phyloP scores from a whole-genome alignment of 2,113 vertebrate species.

The Xenopus tropicalis region UCB_Xtro_10.0 CM004444.2:143050001-143050500 shows the following conservation, averaged over 20 bases:
- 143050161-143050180: conserved; percentile 30
- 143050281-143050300: neutral
- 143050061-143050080: too few relatives aligned
- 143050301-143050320: conserved; percentile 19
- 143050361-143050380: conserved; percentile 30
- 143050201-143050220: conserved; percentile 12
- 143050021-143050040: too few relatives aligned
- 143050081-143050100: conserved; percentile 12
- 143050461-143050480: conserved; percentile 37
- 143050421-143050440: conserved; percentile 25
- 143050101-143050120: neutral
- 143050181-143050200: conserved; percentile 35
- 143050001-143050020: too few relatives aligned
- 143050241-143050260: conserved; percentile 3
- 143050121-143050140: conserved; percentile 26
- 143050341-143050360: conserved; percentile 11
- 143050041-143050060: too few relatives aligned
- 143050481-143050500: conserved; percentile 30
- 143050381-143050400: conserved; percentile 20
- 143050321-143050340: neutral
- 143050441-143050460: conserved; percentile 34
- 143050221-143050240: conserved; percentile 25
- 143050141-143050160: conserved; percentile 16
- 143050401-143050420: neutral
- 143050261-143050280: conserved; percentile 24